Evolutionary conservation across 2,888 invertebrate genomes (phyloP).

Genomic region (Mamestra brassicae): DNA sequence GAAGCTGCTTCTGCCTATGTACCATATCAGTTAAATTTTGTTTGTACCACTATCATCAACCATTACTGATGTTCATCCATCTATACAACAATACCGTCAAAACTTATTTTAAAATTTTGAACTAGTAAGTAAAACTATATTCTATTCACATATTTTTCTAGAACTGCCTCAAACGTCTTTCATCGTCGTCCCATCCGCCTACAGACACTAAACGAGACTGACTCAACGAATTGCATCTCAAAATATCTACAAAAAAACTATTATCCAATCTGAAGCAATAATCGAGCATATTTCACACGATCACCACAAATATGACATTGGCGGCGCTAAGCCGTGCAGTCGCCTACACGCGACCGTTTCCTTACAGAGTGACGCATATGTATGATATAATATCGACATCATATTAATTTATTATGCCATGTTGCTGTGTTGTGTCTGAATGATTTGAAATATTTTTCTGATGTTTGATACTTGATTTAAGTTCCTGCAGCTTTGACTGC

Average conservation of each 20-base stretch:
- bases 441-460: background rate
- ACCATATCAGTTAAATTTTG: background rate
- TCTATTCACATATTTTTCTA: too few relatives aligned
- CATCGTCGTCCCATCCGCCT: background rate
- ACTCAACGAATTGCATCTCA: background rate
- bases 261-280: conserved; percentile 31
- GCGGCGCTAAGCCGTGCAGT: conserved; percentile 47
- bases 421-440: conserved; percentile 8
- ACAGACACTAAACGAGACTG: background rate
- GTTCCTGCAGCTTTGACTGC: background rate
- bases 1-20: background rate
- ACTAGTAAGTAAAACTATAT: too few relatives aligned
- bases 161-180: background rate
- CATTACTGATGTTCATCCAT: background rate
- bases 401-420: conserved; percentile 43
- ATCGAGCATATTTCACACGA: conserved; percentile 38
- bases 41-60: background rate
- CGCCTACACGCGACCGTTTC: conserved; percentile 55
- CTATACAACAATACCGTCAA: too few relatives aligned
- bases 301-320: conserved; percentile 46
- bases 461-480: background rate
- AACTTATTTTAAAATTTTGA: too few relatives aligned
- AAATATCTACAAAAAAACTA: conserved; percentile 18
- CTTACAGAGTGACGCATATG: conserved; percentile 51
- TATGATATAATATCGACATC: conserved; percentile 50